Evolutionary conservation across 2,113 vertebrate genomes (phyloP).

Genomic region (Pao palembangensis): DNA sequence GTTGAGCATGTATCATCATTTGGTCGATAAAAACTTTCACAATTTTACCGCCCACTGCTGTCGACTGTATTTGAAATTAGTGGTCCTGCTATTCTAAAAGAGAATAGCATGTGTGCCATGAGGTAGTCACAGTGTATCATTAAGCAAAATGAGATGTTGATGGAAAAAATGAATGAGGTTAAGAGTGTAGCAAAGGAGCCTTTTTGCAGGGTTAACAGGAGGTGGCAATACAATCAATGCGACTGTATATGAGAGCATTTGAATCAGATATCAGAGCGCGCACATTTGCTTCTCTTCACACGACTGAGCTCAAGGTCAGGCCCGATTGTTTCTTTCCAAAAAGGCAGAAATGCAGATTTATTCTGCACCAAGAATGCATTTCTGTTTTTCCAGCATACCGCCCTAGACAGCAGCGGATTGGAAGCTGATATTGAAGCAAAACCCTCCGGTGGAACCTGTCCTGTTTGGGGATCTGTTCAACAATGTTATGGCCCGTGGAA

Average conservation of each 20-base stretch:
- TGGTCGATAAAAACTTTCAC: constrained; percentile 27
- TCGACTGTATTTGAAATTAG: constrained; percentile 39
- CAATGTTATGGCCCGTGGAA: too few relatives aligned
- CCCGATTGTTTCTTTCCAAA: constrained; percentile 18
- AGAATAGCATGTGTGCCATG: constrained; percentile 25
- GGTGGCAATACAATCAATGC: constrained; percentile 20
- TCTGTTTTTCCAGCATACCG: constrained; percentile 1
- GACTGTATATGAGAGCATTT: constrained; percentile 1
- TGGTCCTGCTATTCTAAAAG: constrained; percentile 53
- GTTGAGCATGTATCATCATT: not conserved
- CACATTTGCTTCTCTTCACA: not conserved
- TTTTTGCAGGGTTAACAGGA: constrained; percentile 36
- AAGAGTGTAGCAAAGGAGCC: constrained; percentile 36
- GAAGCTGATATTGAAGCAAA: not conserved
- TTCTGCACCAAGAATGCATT: constrained; percentile 33
- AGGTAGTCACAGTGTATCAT: constrained; percentile 42
- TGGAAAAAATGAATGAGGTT: constrained; percentile 34
- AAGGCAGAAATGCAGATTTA: constrained; percentile 36
- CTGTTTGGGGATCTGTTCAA: too few relatives aligned
- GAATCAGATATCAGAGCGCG: not conserved
- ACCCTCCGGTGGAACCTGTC: too few relatives aligned
- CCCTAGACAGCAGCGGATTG: constrained; percentile 2
- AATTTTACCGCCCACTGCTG: constrained; percentile 23
- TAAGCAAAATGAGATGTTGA: constrained; percentile 45
- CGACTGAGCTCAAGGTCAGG: constrained; percentile 43